Conservation (phyloP, 2,888 invertebrate species). For the Hedya salicella region DNA sequence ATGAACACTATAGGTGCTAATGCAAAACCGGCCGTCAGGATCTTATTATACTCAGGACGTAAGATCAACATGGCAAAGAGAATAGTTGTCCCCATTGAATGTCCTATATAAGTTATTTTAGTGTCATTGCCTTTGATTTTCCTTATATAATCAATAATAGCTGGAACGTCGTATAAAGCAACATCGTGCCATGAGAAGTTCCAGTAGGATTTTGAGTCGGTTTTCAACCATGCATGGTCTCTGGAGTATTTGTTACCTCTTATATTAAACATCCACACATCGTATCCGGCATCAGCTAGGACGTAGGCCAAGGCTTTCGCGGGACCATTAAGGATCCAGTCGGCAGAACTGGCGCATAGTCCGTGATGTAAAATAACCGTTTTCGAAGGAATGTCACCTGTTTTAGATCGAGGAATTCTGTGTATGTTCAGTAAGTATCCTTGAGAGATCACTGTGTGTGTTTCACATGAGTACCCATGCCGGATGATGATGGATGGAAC, state of each 20-base stretch:
- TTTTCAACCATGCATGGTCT: conserved; percentile 84
- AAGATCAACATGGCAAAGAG: conserved; percentile 89
- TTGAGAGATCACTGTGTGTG: conserved; percentile 90
- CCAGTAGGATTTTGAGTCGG: conserved; percentile 88
- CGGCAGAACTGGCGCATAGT: conserved; percentile 89
- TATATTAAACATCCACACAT: conserved; percentile 93
- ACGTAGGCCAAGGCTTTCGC: conserved; percentile 87
- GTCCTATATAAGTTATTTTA: conserved; percentile 90
- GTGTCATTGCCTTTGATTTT: conserved; percentile 62
- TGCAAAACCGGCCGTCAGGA: conserved; percentile 87
- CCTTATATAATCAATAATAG: conserved; percentile 89
- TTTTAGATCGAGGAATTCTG: conserved; percentile 87
- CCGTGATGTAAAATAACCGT: conserved; percentile 92
- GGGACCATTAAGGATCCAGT: conserved; percentile 90
- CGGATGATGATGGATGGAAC: conserved; percentile 72
- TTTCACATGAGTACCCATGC: conserved; percentile 89
- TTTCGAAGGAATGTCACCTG: conserved; percentile 56
- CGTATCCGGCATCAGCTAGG: conserved; percentile 88
- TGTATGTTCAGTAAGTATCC: conserved; percentile 93
- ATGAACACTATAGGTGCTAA: conserved; percentile 89
- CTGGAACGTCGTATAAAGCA: conserved; percentile 93
- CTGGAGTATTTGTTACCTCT: conserved; percentile 91
- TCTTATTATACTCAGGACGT: conserved; percentile 85
- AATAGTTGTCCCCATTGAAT: conserved; percentile 95
- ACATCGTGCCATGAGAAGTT: conserved; percentile 94